phyloP scores from a whole-genome alignment of 1,140 invertebrate genomes.

The Sminthurinus signatus region DNA sequence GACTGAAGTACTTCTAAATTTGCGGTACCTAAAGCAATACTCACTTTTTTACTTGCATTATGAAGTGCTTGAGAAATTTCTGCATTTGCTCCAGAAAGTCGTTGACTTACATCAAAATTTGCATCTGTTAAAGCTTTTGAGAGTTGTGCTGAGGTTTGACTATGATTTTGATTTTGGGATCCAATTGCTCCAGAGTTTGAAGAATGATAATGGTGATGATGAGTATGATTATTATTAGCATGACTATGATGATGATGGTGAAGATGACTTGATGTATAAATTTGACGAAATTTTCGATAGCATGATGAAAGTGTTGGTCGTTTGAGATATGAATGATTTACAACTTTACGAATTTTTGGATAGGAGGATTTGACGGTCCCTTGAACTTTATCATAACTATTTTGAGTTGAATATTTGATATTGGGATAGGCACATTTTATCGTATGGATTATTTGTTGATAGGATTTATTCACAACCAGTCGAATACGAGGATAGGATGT shows the following conservation, averaged over 20 bases:
- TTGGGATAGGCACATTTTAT: not conserved
- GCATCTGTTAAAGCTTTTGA: not conserved
- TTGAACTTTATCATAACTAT: slow-evolving; percentile 3
- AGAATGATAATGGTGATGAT: too few relatives aligned
- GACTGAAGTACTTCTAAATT: slow-evolving; percentile 7
- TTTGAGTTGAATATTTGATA: not conserved
- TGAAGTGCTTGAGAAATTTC: not conserved
- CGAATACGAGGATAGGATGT: not conserved
- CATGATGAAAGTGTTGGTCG: not conserved
- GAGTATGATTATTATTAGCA: too few relatives aligned
- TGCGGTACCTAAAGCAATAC: not conserved
- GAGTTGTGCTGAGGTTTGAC: not conserved
- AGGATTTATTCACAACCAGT: not conserved
- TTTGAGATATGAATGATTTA: not conserved
- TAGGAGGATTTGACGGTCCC: slow-evolving; percentile 1
- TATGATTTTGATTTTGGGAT: not conserved
- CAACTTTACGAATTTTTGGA: not conserved
- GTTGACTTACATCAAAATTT: not conserved
- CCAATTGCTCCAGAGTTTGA: too few relatives aligned
- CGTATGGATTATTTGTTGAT: not conserved
- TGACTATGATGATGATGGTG: too few relatives aligned
- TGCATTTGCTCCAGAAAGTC: not conserved
- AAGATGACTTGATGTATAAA: too few relatives aligned
- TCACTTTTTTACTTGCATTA: slow-evolving; percentile 3
- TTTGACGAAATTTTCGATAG: not conserved